These are phyloP conservation scores for Eupithecia abbreviata DNA, from an alignment of 2,888 invertebrate genomes.

Conservation along the genomic window DNA sequence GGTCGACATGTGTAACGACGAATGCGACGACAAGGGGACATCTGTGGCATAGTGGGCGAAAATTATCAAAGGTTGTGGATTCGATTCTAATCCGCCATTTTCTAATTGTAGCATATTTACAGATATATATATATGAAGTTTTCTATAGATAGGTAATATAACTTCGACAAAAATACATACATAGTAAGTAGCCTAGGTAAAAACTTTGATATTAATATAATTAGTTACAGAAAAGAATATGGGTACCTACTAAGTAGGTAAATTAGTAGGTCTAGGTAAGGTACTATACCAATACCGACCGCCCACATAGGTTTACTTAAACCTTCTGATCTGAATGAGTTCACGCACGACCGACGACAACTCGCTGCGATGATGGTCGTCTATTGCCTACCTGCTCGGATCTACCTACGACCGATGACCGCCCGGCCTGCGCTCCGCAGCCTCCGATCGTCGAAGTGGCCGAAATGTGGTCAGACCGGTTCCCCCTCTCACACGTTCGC, in stretches of 20 bases:
- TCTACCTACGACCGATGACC: constrained; percentile 10
- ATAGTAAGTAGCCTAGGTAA: too few species aligned
- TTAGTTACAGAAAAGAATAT: too few species aligned
- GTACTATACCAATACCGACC: too few species aligned
- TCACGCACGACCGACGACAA: not conserved
- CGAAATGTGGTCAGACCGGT: constrained; percentile 79
- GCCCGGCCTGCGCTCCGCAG: constrained; percentile 1
- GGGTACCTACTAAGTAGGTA: too few species aligned
- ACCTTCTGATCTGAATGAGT: too few species aligned
- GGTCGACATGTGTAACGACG: not conserved
- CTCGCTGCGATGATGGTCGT: not conserved
- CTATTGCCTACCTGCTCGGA: constrained; percentile 8
- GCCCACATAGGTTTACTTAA: too few species aligned
- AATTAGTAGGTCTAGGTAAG: too few species aligned
- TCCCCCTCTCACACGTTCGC: constrained; percentile 75
- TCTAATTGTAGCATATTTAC: too few species aligned
- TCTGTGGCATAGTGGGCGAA: constrained; percentile 4
- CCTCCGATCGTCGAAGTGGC: constrained; percentile 43
- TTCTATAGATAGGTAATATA: not conserved
- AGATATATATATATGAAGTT: too few species aligned
- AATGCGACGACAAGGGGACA: not conserved
- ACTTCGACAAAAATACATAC: too few species aligned
- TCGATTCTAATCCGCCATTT: not conserved
- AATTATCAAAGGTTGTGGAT: not conserved
- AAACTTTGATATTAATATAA: too few species aligned